These are phyloP conservation scores for Ranitomeya variabilis DNA, from an alignment of 2,113 vertebrate genomes.

Conservation along the genomic window DNA sequence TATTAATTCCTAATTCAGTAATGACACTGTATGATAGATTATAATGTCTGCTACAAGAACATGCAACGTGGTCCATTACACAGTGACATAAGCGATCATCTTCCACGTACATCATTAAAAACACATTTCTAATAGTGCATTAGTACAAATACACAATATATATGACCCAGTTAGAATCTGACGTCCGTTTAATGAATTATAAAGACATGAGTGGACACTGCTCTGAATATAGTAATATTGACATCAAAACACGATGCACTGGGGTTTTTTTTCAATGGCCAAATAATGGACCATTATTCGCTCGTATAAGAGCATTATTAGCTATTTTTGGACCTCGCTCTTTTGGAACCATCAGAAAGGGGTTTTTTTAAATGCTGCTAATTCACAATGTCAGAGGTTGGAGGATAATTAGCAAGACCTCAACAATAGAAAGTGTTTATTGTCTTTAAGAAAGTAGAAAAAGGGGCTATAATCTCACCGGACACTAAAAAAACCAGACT, in stretches of 20 bases:
- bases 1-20: slow-evolving; percentile 39
- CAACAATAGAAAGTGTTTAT: not conserved
- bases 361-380: slow-evolving; percentile 1
- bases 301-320: slow-evolving; percentile 32
- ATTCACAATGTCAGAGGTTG: not conserved
- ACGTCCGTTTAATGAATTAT: slow-evolving; percentile 28
- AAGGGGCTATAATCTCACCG: not conserved
- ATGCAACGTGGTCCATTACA: slow-evolving; percentile 36
- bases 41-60: not conserved
- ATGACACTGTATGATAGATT: slow-evolving; percentile 7
- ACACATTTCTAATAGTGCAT: slow-evolving; percentile 42
- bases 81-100: not conserved
- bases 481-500: not conserved
- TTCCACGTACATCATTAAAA: slow-evolving; percentile 36
- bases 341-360: not conserved
- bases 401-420: not conserved
- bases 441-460: slow-evolving; percentile 3
- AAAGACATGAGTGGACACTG: slow-evolving; percentile 32
- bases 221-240: slow-evolving; percentile 33
- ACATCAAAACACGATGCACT: slow-evolving; percentile 44
- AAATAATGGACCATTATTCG: slow-evolving; percentile 36
- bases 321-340: not conserved
- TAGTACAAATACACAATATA: slow-evolving; percentile 50
- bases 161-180: slow-evolving; percentile 43
- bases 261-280: not conserved